Evolutionary conservation across 1,140 invertebrate genomes (phyloP).

Genomic region (Protaetia brevitarsis): DNA sequence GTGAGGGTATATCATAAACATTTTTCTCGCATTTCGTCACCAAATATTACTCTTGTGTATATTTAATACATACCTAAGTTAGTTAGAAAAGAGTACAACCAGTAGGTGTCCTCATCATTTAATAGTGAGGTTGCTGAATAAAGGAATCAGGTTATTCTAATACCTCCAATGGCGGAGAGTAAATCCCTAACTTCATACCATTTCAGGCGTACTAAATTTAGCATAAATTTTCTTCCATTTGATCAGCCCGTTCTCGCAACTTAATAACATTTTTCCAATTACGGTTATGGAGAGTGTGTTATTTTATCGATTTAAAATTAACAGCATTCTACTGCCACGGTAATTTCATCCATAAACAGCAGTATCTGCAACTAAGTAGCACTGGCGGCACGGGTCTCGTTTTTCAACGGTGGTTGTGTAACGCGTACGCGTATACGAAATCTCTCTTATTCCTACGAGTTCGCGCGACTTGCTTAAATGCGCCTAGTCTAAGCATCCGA

Average conservation of each 20-base stretch:
- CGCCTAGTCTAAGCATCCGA: too few species aligned
- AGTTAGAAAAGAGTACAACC: neutral
- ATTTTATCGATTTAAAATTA: conserved; percentile 14
- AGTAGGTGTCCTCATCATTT: neutral
- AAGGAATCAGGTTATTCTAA: conserved; percentile 10
- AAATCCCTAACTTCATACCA: neutral
- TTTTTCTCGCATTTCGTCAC: too few species aligned
- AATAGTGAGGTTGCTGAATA: neutral
- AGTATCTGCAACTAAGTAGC: neutral
- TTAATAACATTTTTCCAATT: conserved; percentile 11
- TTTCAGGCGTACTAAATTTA: conserved; percentile 5
- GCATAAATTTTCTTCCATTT: neutral
- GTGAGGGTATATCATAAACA: too few species aligned
- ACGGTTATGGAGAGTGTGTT: neutral
- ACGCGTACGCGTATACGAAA: neutral
- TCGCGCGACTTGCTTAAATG: neutral
- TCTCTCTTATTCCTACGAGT: neutral
- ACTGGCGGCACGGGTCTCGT: neutral
- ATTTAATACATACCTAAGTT: neutral
- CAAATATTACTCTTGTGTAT: too few species aligned
- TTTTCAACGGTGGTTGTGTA: neutral
- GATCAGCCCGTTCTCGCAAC: neutral
- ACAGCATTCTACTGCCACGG: conserved; percentile 11
- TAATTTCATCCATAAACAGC: neutral
- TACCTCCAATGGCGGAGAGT: neutral